Evolutionary conservation across 37 sponge, comb jelly and placozoan genomes (phyloP).

Genomic region (Halisarca cf. caerulea): DNA sequence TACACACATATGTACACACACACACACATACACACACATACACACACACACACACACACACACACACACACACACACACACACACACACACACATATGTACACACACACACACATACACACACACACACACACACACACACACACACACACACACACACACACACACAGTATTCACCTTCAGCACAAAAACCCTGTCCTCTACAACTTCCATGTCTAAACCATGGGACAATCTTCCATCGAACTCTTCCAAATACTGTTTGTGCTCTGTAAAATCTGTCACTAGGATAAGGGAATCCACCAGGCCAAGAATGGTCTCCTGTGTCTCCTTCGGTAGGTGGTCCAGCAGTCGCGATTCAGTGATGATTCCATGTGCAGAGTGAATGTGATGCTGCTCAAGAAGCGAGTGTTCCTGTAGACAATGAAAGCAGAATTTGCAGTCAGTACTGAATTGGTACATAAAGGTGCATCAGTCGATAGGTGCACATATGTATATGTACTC

Average conservation of each 20-base stretch:
- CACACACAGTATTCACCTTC: neutral
- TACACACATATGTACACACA: too few relatives aligned
- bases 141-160: too few relatives aligned
- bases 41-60: too few relatives aligned
- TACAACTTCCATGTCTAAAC: neutral
- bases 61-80: too few relatives aligned
- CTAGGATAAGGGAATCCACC: constrained; percentile 21
- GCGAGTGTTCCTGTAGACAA: neutral
- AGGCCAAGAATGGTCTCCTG: neutral
- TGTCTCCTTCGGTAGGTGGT: constrained; percentile 12
- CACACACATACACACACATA: too few relatives aligned
- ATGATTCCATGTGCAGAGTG: constrained; percentile 27
- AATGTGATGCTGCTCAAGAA: constrained; percentile 14
- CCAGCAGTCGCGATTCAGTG: neutral
- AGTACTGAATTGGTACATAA: too few relatives aligned
- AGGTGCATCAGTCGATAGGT: too few relatives aligned
- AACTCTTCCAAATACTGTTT: constrained; percentile 26
- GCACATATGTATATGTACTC: too few relatives aligned
- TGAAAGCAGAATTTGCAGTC: neutral
- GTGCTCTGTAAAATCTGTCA: constrained; percentile 38
- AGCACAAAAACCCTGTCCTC: constrained; percentile 18
- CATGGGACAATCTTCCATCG: constrained; percentile 6
- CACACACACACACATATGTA: too few relatives aligned
- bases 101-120: too few relatives aligned
- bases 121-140: neutral